A percentile compares a stretch with the other conserved stretches of the same genome.
Evolutionary conservation across 2,888 invertebrate species (phyloP).

Genomic region (Lissocephala sabroskyi): DNA sequence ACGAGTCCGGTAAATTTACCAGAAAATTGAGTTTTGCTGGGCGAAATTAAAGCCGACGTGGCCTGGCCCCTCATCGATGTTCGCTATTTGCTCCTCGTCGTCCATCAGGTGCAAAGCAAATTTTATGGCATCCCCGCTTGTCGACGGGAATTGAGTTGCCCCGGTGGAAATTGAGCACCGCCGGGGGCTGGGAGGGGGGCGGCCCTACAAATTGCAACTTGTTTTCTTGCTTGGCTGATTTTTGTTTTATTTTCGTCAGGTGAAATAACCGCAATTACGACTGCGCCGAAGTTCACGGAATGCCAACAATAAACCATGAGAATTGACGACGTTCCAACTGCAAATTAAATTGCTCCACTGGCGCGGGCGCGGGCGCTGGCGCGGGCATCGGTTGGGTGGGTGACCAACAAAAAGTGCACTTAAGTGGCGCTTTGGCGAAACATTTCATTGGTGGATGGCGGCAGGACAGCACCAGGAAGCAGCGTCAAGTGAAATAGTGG

Average conservation of each 20-base stretch:
- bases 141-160: slow-evolving; percentile 32
- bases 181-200: no score
- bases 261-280: slow-evolving; percentile 63
- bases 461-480: slow-evolving; percentile 30
- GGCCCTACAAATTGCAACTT: slow-evolving; percentile 57
- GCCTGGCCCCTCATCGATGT: background rate
- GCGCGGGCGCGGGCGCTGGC: background rate
- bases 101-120: slow-evolving; percentile 2
- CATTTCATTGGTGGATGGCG: slow-evolving; percentile 47
- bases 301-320: slow-evolving; percentile 8
- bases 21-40: slow-evolving; percentile 69
- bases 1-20: slow-evolving; percentile 69
- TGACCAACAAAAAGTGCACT: slow-evolving; percentile 50
- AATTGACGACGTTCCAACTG: slow-evolving; percentile 19
- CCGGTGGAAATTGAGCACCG: background rate
- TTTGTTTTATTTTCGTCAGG: slow-evolving; percentile 63
- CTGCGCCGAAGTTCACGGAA: slow-evolving; percentile 45
- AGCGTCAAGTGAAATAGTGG: slow-evolving; percentile 38
- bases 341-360: slow-evolving; percentile 31
- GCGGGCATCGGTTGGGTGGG: slow-evolving; percentile 3
- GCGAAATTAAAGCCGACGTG: slow-evolving; percentile 44
- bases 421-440: slow-evolving; percentile 62
- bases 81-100: background rate
- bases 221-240: slow-evolving; percentile 52
- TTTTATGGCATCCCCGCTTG: slow-evolving; percentile 23